Conservation (phyloP, 2,797 vertebrate genomes). For the Yasuhikotakia modesta region DNA sequence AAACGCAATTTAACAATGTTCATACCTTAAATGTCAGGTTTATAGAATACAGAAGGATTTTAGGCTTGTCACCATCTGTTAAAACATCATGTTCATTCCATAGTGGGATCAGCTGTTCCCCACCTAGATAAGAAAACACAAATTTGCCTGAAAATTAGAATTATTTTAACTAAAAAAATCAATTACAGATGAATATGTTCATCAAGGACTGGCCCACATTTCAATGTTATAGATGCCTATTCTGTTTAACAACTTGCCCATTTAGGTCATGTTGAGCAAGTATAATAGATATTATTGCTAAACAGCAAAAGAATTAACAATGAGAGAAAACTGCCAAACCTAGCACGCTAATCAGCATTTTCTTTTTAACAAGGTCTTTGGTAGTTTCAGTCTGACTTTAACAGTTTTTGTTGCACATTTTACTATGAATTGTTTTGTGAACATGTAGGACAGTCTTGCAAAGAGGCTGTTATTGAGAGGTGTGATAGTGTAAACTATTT, state of each 20-base stretch:
- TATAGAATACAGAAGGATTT: conserved; percentile 95
- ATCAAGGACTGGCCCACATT: too few species aligned
- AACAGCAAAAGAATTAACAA: too few species aligned
- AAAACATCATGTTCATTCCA: conserved; percentile 97
- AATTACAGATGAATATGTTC: too few species aligned
- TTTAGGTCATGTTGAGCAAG: too few species aligned
- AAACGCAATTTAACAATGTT: background rate
- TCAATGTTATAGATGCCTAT: too few species aligned
- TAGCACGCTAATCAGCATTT: too few species aligned
- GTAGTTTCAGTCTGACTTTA: too few species aligned
- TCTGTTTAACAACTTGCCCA: too few species aligned
- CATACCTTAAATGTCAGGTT: conserved; percentile 95
- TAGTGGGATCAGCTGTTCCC: conserved; percentile 96
- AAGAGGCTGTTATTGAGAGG: background rate
- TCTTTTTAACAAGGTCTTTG: too few species aligned
- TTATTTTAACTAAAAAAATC: too few species aligned
- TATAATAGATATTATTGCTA: too few species aligned
- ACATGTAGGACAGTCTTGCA: background rate
- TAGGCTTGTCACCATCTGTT: conserved; percentile 94
- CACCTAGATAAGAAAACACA: conserved; percentile 76
- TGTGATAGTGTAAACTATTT: background rate
- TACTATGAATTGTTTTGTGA: background rate
- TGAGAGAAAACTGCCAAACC: too few species aligned
- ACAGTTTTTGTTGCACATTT: background rate
- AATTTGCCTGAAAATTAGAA: background rate